Evolutionary conservation across 2,888 invertebrate genomes (phyloP).

Genomic region (Nomada fabriciana): DNA sequence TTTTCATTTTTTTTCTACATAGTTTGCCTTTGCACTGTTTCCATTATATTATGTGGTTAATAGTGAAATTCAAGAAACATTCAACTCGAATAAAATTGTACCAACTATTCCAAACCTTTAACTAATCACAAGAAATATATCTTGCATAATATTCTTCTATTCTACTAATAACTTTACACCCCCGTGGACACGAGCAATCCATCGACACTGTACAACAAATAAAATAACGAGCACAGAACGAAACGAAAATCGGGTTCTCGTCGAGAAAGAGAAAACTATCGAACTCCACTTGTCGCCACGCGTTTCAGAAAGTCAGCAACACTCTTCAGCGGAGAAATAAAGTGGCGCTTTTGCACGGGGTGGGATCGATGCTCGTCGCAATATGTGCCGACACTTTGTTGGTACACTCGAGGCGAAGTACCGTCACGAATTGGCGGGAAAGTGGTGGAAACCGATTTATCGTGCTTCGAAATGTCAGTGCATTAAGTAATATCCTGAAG

Average conservation of each 20-base stretch:
- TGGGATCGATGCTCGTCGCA: conserved; percentile 45
- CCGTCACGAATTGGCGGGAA: conserved; percentile 50
- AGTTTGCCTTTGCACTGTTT: neutral
- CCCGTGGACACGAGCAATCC: too few relatives aligned
- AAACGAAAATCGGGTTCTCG: neutral
- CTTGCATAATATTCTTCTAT: too few relatives aligned
- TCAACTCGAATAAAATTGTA: too few relatives aligned
- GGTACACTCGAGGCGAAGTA: conserved; percentile 24
- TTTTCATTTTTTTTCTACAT: neutral
- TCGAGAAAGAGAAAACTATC: neutral
- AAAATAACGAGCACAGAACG: neutral
- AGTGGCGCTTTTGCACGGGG: conserved; percentile 26
- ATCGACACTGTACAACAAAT: neutral
- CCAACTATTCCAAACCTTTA: too few relatives aligned
- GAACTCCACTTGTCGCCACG: neutral
- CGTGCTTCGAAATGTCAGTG: conserved; percentile 60
- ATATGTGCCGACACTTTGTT: conserved; percentile 41
- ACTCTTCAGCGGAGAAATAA: conserved; percentile 30
- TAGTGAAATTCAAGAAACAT: too few relatives aligned
- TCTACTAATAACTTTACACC: too few relatives aligned
- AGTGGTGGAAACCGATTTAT: conserved; percentile 59
- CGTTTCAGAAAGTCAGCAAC: conserved; percentile 21
- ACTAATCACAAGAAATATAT: too few relatives aligned
- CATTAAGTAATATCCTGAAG: conserved; percentile 66
- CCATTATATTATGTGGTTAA: too few relatives aligned